A percentile compares a stretch with the other conserved stretches of the same genome.
phyloP scores from a whole-genome alignment of 53 echinoderm and acorn worm genomes.

The Luidia sarsii region DNA sequence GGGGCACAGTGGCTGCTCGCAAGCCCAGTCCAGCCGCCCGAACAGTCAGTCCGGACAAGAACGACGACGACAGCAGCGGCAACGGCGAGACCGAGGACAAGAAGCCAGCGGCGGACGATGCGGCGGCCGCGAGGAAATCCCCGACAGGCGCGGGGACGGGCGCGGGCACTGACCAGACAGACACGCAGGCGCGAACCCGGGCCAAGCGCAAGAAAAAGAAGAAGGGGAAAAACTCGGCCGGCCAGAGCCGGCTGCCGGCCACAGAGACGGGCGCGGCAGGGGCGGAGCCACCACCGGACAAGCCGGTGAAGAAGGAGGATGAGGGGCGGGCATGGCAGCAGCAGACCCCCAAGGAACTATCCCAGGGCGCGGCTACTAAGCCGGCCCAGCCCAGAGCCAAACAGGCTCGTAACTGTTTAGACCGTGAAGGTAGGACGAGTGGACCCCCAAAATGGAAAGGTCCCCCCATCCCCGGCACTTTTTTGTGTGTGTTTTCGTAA shows the following conservation, averaged over 20 bases:
- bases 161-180: constrained; percentile 19
- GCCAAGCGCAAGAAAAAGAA: constrained; percentile 58
- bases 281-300: neutral
- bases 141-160: neutral
- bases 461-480: too few relatives aligned
- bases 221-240: constrained; percentile 31
- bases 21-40: too few relatives aligned
- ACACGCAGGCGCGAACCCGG: constrained; percentile 34
- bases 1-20: neutral
- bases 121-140: too few relatives aligned
- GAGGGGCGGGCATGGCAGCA: neutral
- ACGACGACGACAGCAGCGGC: too few relatives aligned
- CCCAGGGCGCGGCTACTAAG: neutral
- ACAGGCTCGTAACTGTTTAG: constrained; percentile 10
- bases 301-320: too few relatives aligned
- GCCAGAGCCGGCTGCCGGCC: neutral
- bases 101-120: too few relatives aligned
- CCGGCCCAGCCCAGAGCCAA: neutral
- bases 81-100: too few relatives aligned
- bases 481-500: too few relatives aligned
- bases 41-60: too few relatives aligned
- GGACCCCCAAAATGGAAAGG: too few relatives aligned
- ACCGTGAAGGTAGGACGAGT: constrained; percentile 28
- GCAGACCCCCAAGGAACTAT: constrained; percentile 8
- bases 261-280: neutral